Conservation (phyloP, 2,888 invertebrate genomes). For the Rhagonycha lutea region DNA sequence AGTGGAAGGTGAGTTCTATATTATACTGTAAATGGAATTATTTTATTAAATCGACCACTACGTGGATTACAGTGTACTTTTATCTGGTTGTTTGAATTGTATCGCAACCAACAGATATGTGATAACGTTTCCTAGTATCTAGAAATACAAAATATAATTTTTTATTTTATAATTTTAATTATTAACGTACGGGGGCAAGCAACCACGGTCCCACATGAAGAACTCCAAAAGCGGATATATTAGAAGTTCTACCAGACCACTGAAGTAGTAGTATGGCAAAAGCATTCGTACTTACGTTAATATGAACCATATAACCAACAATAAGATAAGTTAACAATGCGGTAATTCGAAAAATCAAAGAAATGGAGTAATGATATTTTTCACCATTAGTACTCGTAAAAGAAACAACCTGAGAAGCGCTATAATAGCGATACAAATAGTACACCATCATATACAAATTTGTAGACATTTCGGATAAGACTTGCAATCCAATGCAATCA, state of each 20-base stretch:
- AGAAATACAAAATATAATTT: slow-evolving; percentile 7
- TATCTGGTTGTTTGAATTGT: slow-evolving; percentile 28
- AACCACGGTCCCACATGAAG: slow-evolving; percentile 37
- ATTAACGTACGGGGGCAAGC: slow-evolving; percentile 32
- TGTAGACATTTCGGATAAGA: slow-evolving; percentile 28
- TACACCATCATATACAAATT: slow-evolving; percentile 33
- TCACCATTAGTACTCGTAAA: slow-evolving; percentile 29
- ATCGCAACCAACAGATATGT: slow-evolving; percentile 37
- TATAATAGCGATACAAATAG: slow-evolving; percentile 35
- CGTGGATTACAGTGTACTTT: not conserved
- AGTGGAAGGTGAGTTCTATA: too few species aligned
- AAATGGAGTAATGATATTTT: slow-evolving; percentile 32
- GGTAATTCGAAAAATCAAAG: slow-evolving; percentile 23
- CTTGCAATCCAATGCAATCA: slow-evolving; percentile 31
- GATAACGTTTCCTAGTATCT: slow-evolving; percentile 37
- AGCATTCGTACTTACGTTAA: slow-evolving; percentile 23
- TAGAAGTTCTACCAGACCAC: slow-evolving; percentile 28
- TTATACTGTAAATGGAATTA: too few species aligned
- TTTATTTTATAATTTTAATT: not conserved
- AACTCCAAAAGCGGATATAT: slow-evolving; percentile 32
- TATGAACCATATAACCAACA: slow-evolving; percentile 28
- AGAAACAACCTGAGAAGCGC: slow-evolving; percentile 17
- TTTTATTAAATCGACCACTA: too few species aligned
- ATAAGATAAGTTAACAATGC: slow-evolving; percentile 30
- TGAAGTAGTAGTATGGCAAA: slow-evolving; percentile 22